Base-by-base conservation (phyloP, 1,140 invertebrate genomes). In the Cataglyphis hispanica region DNA sequence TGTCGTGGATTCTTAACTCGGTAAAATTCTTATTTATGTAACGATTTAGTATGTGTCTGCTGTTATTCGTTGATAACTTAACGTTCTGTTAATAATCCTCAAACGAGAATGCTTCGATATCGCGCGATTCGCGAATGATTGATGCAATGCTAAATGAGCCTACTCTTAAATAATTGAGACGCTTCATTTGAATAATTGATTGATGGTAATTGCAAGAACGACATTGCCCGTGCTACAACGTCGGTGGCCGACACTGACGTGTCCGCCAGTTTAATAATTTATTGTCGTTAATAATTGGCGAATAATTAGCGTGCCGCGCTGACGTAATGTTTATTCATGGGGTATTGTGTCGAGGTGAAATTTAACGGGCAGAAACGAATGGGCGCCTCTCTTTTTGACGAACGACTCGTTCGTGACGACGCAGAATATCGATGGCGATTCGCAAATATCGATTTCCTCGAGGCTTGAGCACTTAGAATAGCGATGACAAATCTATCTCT, bases 231-330 rank as follows among this genome's bases (percentile, higher is more conserved):
- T 80, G n/a, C 76, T 66, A 46, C 37, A 60, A 31, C 64, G 13
- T 7, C 37, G 19, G 53, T 22, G 64, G 40, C n/a, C 85, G 61
- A 50, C 46, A 60, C 37, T 27, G 34, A 40, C 16, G 40, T 60
- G 34, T 56, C 13, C 56, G 27, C 60, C 58, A 37, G 77, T 69
- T 86, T 86, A 84, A 86, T 86, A 86, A 86, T 86, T 86, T 86
- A 86, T 86, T 84, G 77, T 86, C 85, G 64, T 84, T 86, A 84
- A 86, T 86, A 86, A 86, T 86, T 86, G 85, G 85, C 69, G 85
- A 86, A 86, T 86, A 86, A 86, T 84, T 86, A 86, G 85, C 80
- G 61, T 86, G 85, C 69, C 80, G 80, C 16, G 66, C 60, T 72
- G 80, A 77, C 66, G 78, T 84, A 86, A 86, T 86, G 85, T 86